phyloP scores from a whole-genome alignment of 1,140 invertebrate species.

The Harlomillsia oculata region DNA sequence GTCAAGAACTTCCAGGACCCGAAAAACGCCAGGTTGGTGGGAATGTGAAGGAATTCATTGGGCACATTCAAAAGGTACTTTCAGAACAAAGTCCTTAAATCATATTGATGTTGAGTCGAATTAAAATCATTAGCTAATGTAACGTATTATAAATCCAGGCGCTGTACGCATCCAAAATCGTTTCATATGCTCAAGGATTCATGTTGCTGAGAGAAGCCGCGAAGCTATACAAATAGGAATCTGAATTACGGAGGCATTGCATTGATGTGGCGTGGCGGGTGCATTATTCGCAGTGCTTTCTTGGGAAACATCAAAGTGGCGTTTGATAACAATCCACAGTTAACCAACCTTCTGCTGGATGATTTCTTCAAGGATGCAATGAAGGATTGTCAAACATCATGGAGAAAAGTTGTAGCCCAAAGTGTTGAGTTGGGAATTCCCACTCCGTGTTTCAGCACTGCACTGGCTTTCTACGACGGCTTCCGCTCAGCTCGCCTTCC shows the following conservation, averaged over 20 bases:
- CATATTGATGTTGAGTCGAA: neutral
- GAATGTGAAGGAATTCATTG: conserved; percentile 71
- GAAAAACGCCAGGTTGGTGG: conserved; percentile 47
- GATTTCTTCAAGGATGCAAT: conserved; percentile 88
- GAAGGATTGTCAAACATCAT: conserved; percentile 60
- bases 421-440: conserved; percentile 71
- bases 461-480: conserved; percentile 95
- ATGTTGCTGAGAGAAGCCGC: conserved; percentile 95
- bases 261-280: conserved; percentile 98
- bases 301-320: conserved; percentile 94
- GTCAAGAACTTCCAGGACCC: conserved; percentile 63
- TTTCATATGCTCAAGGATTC: conserved; percentile 98
- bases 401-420: conserved; percentile 52
- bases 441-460: conserved; percentile 81
- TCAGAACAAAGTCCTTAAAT: neutral
- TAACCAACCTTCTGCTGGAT: conserved; percentile 86
- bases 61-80: conserved; percentile 54
- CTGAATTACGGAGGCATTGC: conserved; percentile 97
- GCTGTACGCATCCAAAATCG: conserved; percentile 94
- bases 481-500: conserved; percentile 71
- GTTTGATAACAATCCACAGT: conserved; percentile 81
- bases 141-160: conserved; percentile 51
- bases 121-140: neutral
- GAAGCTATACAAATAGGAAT: conserved; percentile 80
- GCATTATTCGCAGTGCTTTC: conserved; percentile 94